Evolutionary conservation across 2,888 invertebrate genomes (phyloP), one percentile per base, ranked within the genome.

Genomic region (Stictocephala bisonia): DNA sequence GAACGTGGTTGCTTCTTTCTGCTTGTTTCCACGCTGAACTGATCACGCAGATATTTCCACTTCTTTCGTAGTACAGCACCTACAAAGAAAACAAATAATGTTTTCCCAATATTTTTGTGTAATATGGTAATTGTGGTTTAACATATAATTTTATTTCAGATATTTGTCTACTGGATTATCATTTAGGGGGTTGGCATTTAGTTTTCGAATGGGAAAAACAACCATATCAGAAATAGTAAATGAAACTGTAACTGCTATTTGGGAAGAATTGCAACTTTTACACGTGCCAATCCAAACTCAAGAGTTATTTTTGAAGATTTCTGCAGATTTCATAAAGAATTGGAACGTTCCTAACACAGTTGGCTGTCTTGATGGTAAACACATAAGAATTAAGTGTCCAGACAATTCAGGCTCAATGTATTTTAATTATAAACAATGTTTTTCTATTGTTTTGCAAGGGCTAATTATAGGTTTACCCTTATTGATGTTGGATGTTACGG

Each of bases 401-500:
- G 18, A 66, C 6, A 27, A 64, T 40, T 73, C 73, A 7, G 69
- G 1, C 18, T 41, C 73, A 41, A 73, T 73, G 73, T 73, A 27
- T 58, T 73, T 24, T n/a, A 73, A 73, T 40, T 73, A 73, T 67
- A 40, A 73, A 35, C 58, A 58, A 51, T 40, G 26, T 15, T 69
- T 69, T 69, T 73, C 73, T 18, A 44, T 69, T 3, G 22, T 69
- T 69, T 41, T 74, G 3, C 69, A 75, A 69, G 74, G 68, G 22
- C 26, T 72, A 31, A 64, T 51, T 75, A 75, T 27, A 75, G 60
- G 48, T 75, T 74, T 41, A 68, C 60, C 27, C 51, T 44, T 48
- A 13, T 74, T 71, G 51, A 74, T 31, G 78, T 80, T 27, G 78
- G 80, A 58, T 79, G 76, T 6, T 81, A 79, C 60, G 79, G 79